phyloP scores from a whole-genome alignment of 2,113 vertebrate genomes.

The Osmerus eperlanus region DNA sequence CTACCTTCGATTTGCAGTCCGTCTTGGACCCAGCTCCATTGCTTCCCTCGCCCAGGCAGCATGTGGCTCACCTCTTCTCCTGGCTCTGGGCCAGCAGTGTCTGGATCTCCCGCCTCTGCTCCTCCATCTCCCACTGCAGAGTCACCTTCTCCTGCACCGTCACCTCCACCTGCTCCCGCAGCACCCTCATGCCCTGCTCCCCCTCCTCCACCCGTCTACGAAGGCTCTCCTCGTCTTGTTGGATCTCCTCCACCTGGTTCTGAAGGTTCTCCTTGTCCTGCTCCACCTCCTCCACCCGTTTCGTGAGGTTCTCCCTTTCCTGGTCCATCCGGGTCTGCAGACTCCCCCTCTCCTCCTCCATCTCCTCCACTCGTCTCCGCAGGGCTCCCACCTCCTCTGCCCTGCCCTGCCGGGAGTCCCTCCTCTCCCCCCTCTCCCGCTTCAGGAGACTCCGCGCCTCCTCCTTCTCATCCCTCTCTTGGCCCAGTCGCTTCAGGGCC shows the following conservation, averaged over 20 bases:
- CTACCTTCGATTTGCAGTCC: not conserved
- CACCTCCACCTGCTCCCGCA: slow-evolving; percentile 44
- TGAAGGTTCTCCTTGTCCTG: slow-evolving; percentile 25
- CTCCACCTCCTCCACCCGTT: slow-evolving; percentile 19
- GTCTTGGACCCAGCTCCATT: not conserved
- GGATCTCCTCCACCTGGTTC: slow-evolving; percentile 29
- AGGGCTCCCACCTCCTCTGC: slow-evolving; percentile 37
- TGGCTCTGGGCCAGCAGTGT: slow-evolving; percentile 63
- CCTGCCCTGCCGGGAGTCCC: slow-evolving; percentile 42
- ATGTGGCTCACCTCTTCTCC: slow-evolving; percentile 67
- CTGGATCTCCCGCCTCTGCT: slow-evolving; percentile 67
- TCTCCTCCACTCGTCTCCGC: slow-evolving; percentile 35
- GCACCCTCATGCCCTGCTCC: slow-evolving; percentile 28
- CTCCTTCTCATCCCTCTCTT: slow-evolving; percentile 43
- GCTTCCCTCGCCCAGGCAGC: not conserved
- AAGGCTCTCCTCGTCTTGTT: slow-evolving; percentile 32
- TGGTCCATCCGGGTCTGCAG: slow-evolving; percentile 32
- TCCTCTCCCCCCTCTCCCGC: slow-evolving; percentile 35
- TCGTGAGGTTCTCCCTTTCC: slow-evolving; percentile 10
- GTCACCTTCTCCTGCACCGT: slow-evolving; percentile 63
- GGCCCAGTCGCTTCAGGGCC: slow-evolving; percentile 24
- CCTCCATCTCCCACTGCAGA: slow-evolving; percentile 68
- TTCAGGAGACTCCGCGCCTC: slow-evolving; percentile 31
- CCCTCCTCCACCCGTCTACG: slow-evolving; percentile 33
- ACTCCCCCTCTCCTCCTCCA: slow-evolving; percentile 24